Conservation (phyloP, 1,140 invertebrate genomes). For the Leptinotarsa undecemlineata region DNA sequence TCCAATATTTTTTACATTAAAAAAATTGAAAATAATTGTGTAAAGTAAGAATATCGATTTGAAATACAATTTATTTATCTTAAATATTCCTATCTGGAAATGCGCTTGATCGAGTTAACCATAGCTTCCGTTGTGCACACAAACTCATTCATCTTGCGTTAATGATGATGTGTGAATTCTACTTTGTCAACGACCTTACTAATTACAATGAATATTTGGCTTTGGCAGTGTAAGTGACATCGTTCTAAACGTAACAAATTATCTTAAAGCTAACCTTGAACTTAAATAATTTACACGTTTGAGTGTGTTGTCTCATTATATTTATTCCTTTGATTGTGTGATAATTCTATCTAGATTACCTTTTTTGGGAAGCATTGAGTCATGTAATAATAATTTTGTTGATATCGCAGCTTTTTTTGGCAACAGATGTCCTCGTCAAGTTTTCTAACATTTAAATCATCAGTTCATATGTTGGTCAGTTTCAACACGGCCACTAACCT, state of each 20-base stretch:
- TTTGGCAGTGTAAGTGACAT: neutral
- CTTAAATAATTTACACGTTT: neutral
- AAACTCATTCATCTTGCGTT: neutral
- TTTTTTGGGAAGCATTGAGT: neutral
- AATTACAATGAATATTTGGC: neutral
- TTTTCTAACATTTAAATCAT: too few species aligned
- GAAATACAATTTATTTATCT: too few species aligned
- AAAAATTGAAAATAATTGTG: too few species aligned
- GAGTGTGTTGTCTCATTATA: neutral
- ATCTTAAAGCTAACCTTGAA: neutral
- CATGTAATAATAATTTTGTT: neutral
- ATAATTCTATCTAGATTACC: neutral
- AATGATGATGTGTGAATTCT: neutral
- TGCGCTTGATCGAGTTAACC: too few species aligned
- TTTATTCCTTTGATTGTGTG: neutral
- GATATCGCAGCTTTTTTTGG: neutral
- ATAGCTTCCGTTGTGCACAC: neutral
- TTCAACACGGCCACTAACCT: too few species aligned
- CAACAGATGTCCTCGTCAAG: too few species aligned
- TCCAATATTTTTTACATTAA: too few species aligned
- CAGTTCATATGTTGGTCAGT: too few species aligned
- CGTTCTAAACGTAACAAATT: neutral
- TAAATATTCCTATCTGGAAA: too few species aligned
- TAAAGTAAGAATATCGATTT: too few species aligned
- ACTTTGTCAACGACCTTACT: neutral